A percentile compares a stretch with the other conserved stretches of the same genome.
Evolutionary conservation across 2,888 invertebrate species (phyloP).

Genomic region (Margaritifera margaritifera): DNA sequence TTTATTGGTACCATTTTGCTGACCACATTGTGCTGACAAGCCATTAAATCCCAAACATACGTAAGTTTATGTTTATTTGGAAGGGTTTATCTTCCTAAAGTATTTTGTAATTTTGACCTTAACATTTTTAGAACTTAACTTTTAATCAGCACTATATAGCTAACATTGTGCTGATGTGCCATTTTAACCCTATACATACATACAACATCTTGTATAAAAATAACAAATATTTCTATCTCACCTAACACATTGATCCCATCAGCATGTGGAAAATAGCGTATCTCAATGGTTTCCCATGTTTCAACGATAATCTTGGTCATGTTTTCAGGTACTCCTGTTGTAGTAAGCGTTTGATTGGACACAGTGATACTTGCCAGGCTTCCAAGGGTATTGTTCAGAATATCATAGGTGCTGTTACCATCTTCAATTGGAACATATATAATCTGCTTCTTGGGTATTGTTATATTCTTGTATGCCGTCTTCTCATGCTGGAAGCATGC

Average conservation of each 20-base stretch:
- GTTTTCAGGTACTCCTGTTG: slow-evolving; percentile 22
- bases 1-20: too few species aligned
- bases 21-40: too few species aligned
- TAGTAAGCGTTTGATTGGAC: slow-evolving; percentile 13
- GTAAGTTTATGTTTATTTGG: too few species aligned
- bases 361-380: slow-evolving; percentile 25
- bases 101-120: too few species aligned
- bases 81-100: too few species aligned
- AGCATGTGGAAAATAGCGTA: slow-evolving; percentile 43
- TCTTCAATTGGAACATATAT: slow-evolving; percentile 22
- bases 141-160: too few species aligned
- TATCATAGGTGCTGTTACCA: slow-evolving; percentile 30
- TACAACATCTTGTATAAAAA: too few species aligned
- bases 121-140: too few species aligned
- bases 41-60: too few species aligned
- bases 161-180: too few species aligned
- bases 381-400: slow-evolving; percentile 25
- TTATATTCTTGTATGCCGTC: slow-evolving; percentile 73
- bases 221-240: slow-evolving; percentile 29
- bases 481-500: slow-evolving; percentile 78
- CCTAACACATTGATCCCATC: slow-evolving; percentile 82
- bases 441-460: slow-evolving; percentile 26
- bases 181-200: too few species aligned
- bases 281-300: slow-evolving; percentile 33
- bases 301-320: slow-evolving; percentile 38